phyloP scores from a whole-genome alignment of 2,797 vertebrate species.

The Peromyscus melanophrys region DNA sequence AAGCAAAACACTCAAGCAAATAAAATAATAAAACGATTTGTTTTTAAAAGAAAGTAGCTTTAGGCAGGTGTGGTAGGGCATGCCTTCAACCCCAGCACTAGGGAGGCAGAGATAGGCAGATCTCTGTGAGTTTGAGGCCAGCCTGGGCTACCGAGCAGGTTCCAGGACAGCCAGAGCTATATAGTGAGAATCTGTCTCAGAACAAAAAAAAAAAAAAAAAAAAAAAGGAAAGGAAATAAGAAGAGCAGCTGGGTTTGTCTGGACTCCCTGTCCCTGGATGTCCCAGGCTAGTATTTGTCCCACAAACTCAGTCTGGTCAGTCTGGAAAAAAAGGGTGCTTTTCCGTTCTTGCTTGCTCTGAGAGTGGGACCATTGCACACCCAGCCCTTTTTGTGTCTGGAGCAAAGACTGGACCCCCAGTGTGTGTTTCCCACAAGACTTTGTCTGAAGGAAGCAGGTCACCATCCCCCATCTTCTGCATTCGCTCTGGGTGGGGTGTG shows the following conservation, averaged over 20 bases:
- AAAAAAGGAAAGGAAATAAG: not conserved
- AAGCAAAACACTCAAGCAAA: not conserved
- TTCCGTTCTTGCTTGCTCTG: not conserved
- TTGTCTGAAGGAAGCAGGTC: not conserved
- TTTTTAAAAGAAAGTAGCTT: not conserved
- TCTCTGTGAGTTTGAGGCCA: not conserved
- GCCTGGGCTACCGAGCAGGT: not conserved
- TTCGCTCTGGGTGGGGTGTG: rapidly evolving
- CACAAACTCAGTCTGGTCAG: not conserved
- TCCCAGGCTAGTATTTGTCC: not conserved
- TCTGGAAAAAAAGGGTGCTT: not conserved
- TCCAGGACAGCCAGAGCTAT: not conserved
- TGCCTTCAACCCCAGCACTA: not conserved
- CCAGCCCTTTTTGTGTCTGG: not conserved
- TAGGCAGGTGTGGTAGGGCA: not conserved
- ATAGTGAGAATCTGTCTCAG: not conserved
- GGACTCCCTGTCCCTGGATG: not conserved
- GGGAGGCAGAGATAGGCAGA: not conserved
- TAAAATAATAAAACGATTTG: not conserved
- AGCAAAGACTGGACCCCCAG: not conserved
- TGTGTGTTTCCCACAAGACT: not conserved
- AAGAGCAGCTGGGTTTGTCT: not conserved
- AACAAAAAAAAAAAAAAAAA: no score
- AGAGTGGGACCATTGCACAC: not conserved
- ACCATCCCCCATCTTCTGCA: not conserved